phyloP scores from a whole-genome alignment of 2,113 vertebrate genomes.

The Myiozetetes cayanensis region DNA sequence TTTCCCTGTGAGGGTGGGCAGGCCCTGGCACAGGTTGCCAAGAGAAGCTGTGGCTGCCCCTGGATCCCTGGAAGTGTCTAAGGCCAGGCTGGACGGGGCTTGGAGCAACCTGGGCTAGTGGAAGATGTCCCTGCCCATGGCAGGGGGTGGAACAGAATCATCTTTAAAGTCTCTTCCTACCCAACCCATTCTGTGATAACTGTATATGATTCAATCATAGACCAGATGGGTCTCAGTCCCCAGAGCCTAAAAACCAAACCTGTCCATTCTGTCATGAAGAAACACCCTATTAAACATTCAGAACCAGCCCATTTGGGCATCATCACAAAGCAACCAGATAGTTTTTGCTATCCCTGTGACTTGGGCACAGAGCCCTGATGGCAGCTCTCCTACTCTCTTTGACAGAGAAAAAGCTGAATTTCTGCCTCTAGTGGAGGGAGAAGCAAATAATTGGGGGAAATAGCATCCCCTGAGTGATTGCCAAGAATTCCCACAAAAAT shows the following conservation, averaged over 20 bases:
- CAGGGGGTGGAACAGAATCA: neutral
- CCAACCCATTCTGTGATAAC: neutral
- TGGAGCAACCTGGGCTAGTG: accelerated
- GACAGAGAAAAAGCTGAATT: neutral
- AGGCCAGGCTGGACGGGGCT: accelerated
- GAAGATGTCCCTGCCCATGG: neutral
- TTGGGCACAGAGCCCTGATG: neutral
- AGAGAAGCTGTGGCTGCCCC: neutral
- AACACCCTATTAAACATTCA: neutral
- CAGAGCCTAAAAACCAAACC: neutral
- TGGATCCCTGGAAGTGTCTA: neutral
- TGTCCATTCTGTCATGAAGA: neutral
- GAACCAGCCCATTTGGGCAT: neutral
- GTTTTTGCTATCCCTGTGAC: neutral
- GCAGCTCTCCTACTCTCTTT: neutral
- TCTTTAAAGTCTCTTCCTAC: neutral
- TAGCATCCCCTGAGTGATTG: constrained; percentile 52
- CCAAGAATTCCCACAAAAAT: constrained; percentile 62
- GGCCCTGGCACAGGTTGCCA: neutral
- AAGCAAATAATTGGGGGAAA: constrained; percentile 41
- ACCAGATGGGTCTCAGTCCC: neutral
- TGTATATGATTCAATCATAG: accelerated
- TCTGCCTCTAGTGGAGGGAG: constrained; percentile 43
- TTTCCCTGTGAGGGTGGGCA: accelerated
- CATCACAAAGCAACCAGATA: neutral